A percentile compares a stretch with the other conserved stretches of the same genome.
Evolutionary conservation across 2,888 invertebrate genomes (phyloP).

Genomic region (Metopia argyrocephala): DNA sequence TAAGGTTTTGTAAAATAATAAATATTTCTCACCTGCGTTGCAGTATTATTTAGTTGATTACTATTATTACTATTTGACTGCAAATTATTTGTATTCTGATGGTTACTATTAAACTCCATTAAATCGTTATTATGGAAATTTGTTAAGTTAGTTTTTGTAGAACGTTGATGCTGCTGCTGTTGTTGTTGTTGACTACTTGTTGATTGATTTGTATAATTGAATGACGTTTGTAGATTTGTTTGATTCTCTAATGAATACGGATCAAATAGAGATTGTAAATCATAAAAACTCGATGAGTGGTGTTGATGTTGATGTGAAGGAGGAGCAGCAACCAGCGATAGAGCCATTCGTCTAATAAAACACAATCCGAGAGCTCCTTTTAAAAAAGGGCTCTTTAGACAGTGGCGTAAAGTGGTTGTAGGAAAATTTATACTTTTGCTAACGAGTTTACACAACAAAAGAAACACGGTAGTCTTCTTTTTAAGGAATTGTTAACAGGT

Average conservation of each 20-base stretch:
- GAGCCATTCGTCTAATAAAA: conserved; percentile 76
- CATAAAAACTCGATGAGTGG: conserved; percentile 75
- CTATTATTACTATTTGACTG: conserved; percentile 39
- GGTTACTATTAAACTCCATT: conserved; percentile 74
- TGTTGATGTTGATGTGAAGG: conserved; percentile 58
- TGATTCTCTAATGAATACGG: conserved; percentile 69
- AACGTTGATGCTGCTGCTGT: conserved; percentile 66
- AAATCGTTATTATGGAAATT: conserved; percentile 72
- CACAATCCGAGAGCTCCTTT: conserved; percentile 49
- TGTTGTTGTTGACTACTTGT: conserved; percentile 56
- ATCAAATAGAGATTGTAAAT: conserved; percentile 77
- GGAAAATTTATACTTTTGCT: background rate
- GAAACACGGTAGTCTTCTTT: conserved; percentile 48
- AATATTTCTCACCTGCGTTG: conserved; percentile 45
- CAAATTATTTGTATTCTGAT: conserved; percentile 36
- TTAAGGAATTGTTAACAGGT: conserved; percentile 13
- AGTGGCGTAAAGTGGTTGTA: background rate
- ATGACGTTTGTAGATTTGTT: conserved; percentile 65
- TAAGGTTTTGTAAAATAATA: background rate
- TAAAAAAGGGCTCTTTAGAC: conserved; percentile 36
- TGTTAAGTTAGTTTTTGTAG: conserved; percentile 68
- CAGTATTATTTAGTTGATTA: conserved; percentile 43
- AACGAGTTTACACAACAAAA: conserved; percentile 40
- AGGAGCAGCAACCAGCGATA: conserved; percentile 74
- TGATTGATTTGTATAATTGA: conserved; percentile 58